Conservation (phyloP, 2,113 vertebrate genomes). For the Lophochroa leadbeateri region DNA sequence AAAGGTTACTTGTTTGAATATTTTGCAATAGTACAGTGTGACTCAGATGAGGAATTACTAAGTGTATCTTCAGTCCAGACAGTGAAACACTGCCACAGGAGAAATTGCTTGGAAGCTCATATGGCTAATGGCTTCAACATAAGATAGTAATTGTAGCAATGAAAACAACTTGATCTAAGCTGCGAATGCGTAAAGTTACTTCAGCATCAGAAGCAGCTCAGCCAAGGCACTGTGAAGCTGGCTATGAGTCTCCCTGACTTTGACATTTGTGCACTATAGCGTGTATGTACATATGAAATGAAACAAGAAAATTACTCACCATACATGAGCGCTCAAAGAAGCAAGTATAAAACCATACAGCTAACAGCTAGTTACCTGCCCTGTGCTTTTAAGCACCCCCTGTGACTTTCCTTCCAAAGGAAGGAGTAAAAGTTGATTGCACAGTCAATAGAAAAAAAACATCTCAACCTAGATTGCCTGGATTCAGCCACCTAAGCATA, state of each 20-base stretch:
- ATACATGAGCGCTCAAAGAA: accelerated
- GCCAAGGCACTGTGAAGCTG: not conserved
- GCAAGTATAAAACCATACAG: not conserved
- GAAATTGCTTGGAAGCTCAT: not conserved
- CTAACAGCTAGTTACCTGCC: not conserved
- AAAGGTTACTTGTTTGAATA: conserved; percentile 26
- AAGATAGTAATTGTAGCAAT: not conserved
- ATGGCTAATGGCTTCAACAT: not conserved
- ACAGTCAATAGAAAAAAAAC: not conserved
- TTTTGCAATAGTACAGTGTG: conserved; percentile 20
- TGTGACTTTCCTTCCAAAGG: not conserved
- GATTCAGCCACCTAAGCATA: not conserved
- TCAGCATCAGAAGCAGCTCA: not conserved
- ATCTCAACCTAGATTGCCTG: not conserved
- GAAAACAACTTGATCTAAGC: not conserved
- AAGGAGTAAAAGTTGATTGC: not conserved
- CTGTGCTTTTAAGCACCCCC: not conserved
- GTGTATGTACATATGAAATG: accelerated
- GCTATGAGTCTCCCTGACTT: not conserved
- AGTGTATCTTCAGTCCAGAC: conserved; percentile 1
- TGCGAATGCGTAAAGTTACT: not conserved
- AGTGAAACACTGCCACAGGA: not conserved
- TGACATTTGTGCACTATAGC: not conserved
- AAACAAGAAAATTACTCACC: not conserved
- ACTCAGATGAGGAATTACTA: conserved; percentile 4